Conservation (phyloP, 2,888 invertebrate genomes). For the Thelaira solivaga region DNA sequence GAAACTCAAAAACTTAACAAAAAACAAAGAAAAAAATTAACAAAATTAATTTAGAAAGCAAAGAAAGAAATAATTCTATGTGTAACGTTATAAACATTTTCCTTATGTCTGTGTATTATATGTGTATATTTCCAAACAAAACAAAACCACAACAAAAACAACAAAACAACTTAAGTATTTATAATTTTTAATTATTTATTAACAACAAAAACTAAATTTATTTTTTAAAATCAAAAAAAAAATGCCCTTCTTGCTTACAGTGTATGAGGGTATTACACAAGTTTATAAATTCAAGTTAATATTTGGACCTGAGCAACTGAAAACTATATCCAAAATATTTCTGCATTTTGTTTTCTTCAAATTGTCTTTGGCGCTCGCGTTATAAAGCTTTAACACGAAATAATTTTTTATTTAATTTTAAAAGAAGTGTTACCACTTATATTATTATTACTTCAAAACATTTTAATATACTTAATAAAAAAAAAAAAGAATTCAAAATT, state of each 20-base stretch:
- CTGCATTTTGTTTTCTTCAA: no score
- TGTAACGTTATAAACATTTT: slow-evolving; percentile 61
- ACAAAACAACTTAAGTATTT: slow-evolving; percentile 6
- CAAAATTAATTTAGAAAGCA: slow-evolving; percentile 8
- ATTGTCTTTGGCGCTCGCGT: no score
- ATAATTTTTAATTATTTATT: not conserved
- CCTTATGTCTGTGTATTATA: slow-evolving; percentile 61
- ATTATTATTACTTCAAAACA: no score
- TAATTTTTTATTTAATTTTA: no score
- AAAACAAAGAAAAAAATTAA: slow-evolving; percentile 8
- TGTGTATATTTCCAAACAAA: slow-evolving; percentile 49
- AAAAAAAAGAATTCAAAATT: no score
- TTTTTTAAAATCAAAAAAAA: slow-evolving; percentile 15
- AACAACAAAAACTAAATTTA: slow-evolving; percentile 17
- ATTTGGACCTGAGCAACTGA: no score
- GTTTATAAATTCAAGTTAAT: no score
- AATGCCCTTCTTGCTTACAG: slow-evolving; percentile 11
- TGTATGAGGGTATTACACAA: no score
- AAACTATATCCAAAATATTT: no score
- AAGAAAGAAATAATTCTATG: slow-evolving; percentile 40
- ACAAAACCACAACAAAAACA: not conserved
- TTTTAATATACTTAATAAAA: no score
- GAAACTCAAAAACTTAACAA: not conserved
- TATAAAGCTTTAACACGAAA: no score
- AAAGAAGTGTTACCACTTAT: no score